Evolutionary conservation across 2,113 vertebrate genomes (phyloP).

Genomic region (Clarias batrachus): DNA sequence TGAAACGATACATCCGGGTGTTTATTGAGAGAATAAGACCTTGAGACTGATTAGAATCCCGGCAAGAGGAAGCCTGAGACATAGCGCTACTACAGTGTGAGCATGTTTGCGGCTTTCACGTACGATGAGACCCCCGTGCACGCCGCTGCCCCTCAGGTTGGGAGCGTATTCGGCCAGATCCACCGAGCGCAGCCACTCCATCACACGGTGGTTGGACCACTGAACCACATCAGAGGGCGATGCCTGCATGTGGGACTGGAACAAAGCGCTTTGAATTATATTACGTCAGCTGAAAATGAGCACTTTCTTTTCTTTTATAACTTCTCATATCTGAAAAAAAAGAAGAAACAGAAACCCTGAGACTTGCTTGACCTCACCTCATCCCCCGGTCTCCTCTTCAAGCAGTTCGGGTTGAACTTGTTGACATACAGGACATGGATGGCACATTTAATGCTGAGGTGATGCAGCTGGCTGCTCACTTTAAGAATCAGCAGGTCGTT

Average conservation of each 20-base stretch:
- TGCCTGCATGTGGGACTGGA: slow-evolving; percentile 76
- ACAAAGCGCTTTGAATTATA: not conserved
- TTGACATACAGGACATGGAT: slow-evolving; percentile 93
- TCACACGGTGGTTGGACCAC: slow-evolving; percentile 98
- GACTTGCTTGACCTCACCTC: slow-evolving; percentile 75
- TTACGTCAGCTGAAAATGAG: not conserved
- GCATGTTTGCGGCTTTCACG: slow-evolving; percentile 59
- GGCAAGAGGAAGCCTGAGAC: not conserved
- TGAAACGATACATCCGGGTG: not conserved
- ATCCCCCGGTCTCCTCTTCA: slow-evolving; percentile 85
- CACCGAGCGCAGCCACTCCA: slow-evolving; percentile 95
- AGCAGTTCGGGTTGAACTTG: slow-evolving; percentile 87
- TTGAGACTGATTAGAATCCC: not conserved
- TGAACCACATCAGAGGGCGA: slow-evolving; percentile 87
- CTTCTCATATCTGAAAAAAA: not conserved
- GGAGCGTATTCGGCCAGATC: slow-evolving; percentile 96
- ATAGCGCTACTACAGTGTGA: not conserved
- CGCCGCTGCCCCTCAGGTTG: slow-evolving; percentile 95
- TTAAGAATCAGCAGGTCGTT: slow-evolving; percentile 94
- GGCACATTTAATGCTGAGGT: slow-evolving; percentile 97
- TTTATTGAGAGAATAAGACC: not conserved
- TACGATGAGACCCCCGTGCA: slow-evolving; percentile 94
- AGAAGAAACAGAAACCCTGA: not conserved
- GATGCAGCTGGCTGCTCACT: slow-evolving; percentile 95
- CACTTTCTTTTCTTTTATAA: not conserved